Evolutionary conservation across 2,888 invertebrate species (phyloP).

Genomic region (Mesorhabditis belari): DNA sequence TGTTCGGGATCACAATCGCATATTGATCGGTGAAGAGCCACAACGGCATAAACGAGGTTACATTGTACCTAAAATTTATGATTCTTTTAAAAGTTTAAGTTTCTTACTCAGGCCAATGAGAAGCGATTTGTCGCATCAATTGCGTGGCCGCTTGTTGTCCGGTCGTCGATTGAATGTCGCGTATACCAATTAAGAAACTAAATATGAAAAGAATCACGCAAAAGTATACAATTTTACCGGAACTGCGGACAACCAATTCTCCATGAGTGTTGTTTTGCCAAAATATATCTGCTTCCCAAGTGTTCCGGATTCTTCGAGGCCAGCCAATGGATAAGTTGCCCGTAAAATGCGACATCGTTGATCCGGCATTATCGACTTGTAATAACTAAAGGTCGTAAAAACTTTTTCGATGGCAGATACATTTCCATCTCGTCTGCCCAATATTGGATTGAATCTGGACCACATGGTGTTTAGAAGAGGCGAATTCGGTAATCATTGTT

Average conservation of each 20-base stretch:
- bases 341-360: conserved; percentile 41
- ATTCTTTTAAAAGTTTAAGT: no score
- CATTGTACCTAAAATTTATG: no score
- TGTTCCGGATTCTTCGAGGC: conserved; percentile 35
- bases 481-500: conserved; percentile 45
- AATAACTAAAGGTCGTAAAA: conserved; percentile 42
- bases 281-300: conserved; percentile 43
- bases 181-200: conserved; percentile 49
- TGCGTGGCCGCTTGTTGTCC: conserved; percentile 48
- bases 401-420: no score
- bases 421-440: conserved; percentile 51
- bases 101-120: conserved; percentile 34
- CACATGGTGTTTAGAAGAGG: conserved; percentile 51
- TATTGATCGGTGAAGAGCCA: conserved; percentile 54
- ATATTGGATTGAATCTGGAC: conserved; percentile 48
- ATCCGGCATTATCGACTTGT: conserved; percentile 37
- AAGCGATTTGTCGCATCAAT: conserved; percentile 39
- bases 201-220: conserved; percentile 2
- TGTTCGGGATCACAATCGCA: conserved; percentile 52
- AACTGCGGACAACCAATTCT: conserved; percentile 20
- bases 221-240: conserved; percentile 9
- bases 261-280: conserved; percentile 32
- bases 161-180: conserved; percentile 43
- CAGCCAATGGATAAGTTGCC: conserved; percentile 42
- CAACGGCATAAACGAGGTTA: conserved; percentile 53